Conservation (phyloP, 2,113 vertebrate genomes). For the Grammomys surdaster region DNA sequence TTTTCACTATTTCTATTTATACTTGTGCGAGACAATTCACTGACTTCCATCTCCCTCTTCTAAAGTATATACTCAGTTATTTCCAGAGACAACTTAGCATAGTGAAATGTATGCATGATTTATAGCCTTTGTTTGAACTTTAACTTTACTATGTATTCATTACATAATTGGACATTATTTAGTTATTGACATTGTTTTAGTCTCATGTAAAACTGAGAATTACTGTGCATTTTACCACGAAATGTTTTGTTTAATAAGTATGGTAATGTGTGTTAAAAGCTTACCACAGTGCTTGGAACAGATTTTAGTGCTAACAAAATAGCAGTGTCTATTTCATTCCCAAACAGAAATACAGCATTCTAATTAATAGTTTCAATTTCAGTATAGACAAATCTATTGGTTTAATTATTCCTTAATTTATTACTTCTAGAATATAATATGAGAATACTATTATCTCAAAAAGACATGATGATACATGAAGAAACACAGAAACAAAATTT, state of each 20-base stretch:
- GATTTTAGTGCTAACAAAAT: not conserved
- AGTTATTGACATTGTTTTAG: conserved; percentile 8
- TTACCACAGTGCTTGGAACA: not conserved
- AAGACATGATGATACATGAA: not conserved
- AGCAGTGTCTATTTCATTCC: conserved; percentile 21
- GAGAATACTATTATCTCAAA: not conserved
- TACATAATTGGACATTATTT: not conserved
- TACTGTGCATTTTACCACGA: not conserved
- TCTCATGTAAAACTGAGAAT: not conserved
- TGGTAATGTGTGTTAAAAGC: conserved; percentile 22
- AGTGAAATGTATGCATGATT: not conserved
- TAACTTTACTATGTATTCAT: not conserved
- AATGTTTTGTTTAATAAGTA: conserved; percentile 12
- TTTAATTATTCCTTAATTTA: conserved; percentile 29
- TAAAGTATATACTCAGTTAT: not conserved
- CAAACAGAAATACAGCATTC: not conserved
- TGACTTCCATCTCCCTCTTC: not conserved
- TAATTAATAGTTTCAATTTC: conserved; percentile 14
- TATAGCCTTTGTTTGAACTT: not conserved
- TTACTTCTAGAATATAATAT: conserved; percentile 30
- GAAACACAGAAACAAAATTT: conserved; percentile 30
- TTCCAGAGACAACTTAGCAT: not conserved
- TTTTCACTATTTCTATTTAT: conserved; percentile 27
- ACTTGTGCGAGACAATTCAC: not conserved
- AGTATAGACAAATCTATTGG: conserved; percentile 4